Percentiles rank a stretch among this genome's conserved stretches.
phyloP scores from a whole-genome alignment of 1,140 invertebrate genomes.

The Drosophila quadrilineata region DNA sequence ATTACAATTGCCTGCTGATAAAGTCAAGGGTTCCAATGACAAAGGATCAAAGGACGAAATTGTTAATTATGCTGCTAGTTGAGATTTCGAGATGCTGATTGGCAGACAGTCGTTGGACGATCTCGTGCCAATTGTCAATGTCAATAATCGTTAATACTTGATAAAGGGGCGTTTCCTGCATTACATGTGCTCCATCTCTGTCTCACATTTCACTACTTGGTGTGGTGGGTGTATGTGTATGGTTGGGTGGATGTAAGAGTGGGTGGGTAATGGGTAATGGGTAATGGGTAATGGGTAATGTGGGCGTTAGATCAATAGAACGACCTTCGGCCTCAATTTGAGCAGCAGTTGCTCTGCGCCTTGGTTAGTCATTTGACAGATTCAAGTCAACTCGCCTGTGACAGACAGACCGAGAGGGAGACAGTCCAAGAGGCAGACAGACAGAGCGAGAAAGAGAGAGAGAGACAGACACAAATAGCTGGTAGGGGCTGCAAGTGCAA shows the following conservation, averaged over 20 bases:
- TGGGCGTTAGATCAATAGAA: conserved; percentile 67
- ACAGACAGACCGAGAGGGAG: conserved; percentile 28
- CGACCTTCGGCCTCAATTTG: conserved; percentile 58
- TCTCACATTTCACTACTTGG: neutral
- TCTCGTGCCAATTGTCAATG: conserved; percentile 68
- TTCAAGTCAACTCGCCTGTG: conserved; percentile 40
- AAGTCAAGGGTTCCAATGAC: neutral
- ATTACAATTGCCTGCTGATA: neutral
- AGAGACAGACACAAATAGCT: neutral
- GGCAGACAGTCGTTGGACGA: conserved; percentile 17
- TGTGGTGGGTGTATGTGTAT: no score
- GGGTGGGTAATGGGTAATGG: no score
- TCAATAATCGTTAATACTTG: conserved; percentile 75
- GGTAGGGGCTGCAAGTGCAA: conserved; percentile 20
- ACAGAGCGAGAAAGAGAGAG: neutral
- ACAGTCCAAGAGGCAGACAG: neutral
- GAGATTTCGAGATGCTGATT: conserved; percentile 17
- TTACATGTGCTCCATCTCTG: neutral
- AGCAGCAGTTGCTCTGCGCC: conserved; percentile 16
- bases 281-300: no score
- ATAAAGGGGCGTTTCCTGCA: conserved; percentile 19
- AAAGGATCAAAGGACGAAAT: conserved; percentile 33
- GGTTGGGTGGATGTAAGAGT: no score
- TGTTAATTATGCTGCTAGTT: conserved; percentile 47
- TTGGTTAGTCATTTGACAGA: conserved; percentile 72